A percentile compares a stretch with the other conserved stretches of the same genome.
Conservation (phyloP, 2,113 vertebrate species). For the Callionymus lyra region DNA sequence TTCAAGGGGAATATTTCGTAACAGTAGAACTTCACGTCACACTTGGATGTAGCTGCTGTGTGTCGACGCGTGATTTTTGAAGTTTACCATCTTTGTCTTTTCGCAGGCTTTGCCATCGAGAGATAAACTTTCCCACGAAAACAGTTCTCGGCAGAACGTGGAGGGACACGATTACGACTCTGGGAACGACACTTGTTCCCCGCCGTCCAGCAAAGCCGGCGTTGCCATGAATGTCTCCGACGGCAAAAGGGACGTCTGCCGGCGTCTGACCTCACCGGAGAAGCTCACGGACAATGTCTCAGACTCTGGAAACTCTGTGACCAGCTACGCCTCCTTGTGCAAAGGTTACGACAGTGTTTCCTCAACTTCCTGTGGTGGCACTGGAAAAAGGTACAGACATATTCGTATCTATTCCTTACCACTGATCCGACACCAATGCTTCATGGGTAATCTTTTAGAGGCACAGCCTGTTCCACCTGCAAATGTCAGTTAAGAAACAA, state of each 20-base stretch:
- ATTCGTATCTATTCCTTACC: no score
- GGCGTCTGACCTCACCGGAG: slow-evolving; percentile 55
- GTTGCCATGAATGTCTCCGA: slow-evolving; percentile 69
- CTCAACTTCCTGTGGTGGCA: slow-evolving; percentile 30
- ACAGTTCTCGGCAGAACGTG: slow-evolving; percentile 64
- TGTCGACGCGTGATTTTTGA: slow-evolving; percentile 32
- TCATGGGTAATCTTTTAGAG: no score
- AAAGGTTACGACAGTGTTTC: slow-evolving; percentile 54
- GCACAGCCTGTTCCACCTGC: no score
- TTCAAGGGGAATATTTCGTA: no score
- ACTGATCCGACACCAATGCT: no score
- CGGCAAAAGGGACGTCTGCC: slow-evolving; percentile 55
- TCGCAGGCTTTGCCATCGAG: slow-evolving; percentile 81
- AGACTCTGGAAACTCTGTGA: slow-evolving; percentile 95
- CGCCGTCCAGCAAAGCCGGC: slow-evolving; percentile 81
- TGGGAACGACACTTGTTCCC: slow-evolving; percentile 92
- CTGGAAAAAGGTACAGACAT: slow-evolving; percentile 47
- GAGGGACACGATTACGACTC: slow-evolving; percentile 88
- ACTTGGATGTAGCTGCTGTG: no score
- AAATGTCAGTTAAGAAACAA: no score
- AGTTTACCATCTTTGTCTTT: slow-evolving; percentile 68
- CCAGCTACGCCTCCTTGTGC: slow-evolving; percentile 83
- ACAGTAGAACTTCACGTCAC: no score
- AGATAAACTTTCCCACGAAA: slow-evolving; percentile 51
- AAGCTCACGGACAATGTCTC: slow-evolving; percentile 79